phyloP scores from a whole-genome alignment of 2,113 vertebrate species.

The Corapipo altera region DNA sequence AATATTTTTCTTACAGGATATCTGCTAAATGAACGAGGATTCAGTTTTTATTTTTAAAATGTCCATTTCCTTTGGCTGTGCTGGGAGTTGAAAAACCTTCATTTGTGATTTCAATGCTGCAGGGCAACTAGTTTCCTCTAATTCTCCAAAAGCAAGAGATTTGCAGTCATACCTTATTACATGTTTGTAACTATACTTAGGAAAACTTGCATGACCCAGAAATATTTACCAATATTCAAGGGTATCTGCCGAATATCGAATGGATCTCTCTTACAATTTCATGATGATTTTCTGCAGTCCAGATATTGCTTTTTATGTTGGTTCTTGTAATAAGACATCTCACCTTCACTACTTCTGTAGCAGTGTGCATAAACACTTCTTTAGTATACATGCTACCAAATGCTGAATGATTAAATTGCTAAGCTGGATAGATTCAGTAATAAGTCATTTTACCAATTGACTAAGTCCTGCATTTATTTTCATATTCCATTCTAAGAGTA shows the following conservation, averaged over 20 bases:
- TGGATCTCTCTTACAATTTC: neutral
- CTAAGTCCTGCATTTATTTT: slow-evolving; percentile 6
- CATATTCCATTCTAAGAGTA: neutral
- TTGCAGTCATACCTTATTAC: neutral
- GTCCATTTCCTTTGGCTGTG: neutral
- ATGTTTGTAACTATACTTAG: neutral
- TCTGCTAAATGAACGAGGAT: neutral
- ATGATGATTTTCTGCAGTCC: neutral
- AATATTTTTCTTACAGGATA: neutral
- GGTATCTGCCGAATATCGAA: neutral
- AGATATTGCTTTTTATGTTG: neutral
- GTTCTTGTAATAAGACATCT: neutral
- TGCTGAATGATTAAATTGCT: neutral
- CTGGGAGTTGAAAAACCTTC: neutral
- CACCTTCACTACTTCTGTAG: neutral
- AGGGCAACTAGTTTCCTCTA: neutral
- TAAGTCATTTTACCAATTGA: neutral
- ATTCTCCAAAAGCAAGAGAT: neutral
- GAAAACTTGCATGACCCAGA: neutral
- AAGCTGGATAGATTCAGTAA: neutral
- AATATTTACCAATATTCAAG: neutral
- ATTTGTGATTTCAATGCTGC: neutral
- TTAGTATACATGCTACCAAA: neutral
- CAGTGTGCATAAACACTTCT: neutral
- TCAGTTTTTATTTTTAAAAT: neutral